phyloP scores from a whole-genome alignment of 2,797 vertebrate genomes.

The Microchirus variegatus region DNA sequence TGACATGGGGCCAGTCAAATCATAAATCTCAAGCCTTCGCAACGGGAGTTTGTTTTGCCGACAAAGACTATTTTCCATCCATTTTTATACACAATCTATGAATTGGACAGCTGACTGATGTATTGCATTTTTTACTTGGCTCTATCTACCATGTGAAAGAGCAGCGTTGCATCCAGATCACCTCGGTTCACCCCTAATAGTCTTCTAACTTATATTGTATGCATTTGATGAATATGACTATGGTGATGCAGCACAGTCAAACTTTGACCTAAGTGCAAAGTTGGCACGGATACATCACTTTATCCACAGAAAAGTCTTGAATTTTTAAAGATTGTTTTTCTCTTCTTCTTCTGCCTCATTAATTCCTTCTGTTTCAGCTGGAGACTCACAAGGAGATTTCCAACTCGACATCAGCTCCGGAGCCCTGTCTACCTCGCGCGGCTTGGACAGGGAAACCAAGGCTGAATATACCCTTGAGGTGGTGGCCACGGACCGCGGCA shows the following conservation, averaged over 20 bases:
- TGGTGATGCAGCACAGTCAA: constrained; percentile 17
- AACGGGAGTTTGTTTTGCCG: no score
- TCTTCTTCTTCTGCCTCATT: constrained; percentile 7
- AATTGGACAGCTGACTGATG: neutral
- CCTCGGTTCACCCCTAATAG: constrained; percentile 3
- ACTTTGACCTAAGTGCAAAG: constrained; percentile 37
- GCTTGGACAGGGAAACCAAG: constrained; percentile 88
- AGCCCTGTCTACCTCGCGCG: constrained; percentile 84
- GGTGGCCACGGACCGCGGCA: constrained; percentile 87
- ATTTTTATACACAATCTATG: no score
- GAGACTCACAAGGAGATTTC: constrained; percentile 89
- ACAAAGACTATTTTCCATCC: no score
- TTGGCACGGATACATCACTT: neutral
- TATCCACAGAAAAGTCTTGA: constrained; percentile 8
- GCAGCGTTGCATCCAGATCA: constrained; percentile 7
- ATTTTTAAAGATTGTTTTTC: neutral
- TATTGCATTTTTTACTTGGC: constrained; percentile 23
- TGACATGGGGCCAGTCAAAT: no score
- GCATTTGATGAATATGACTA: constrained; percentile 12
- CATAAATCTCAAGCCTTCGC: no score
- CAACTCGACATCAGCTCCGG: constrained; percentile 84
- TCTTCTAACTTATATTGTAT: constrained; percentile 27
- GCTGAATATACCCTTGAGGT: constrained; percentile 84
- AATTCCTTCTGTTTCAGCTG: constrained; percentile 74
- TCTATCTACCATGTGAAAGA: constrained; percentile 13